phyloP scores from a whole-genome alignment of 30 jellyfish, hydroid and myxozoan genomes.

The Cassiopea xamachana region DNA sequence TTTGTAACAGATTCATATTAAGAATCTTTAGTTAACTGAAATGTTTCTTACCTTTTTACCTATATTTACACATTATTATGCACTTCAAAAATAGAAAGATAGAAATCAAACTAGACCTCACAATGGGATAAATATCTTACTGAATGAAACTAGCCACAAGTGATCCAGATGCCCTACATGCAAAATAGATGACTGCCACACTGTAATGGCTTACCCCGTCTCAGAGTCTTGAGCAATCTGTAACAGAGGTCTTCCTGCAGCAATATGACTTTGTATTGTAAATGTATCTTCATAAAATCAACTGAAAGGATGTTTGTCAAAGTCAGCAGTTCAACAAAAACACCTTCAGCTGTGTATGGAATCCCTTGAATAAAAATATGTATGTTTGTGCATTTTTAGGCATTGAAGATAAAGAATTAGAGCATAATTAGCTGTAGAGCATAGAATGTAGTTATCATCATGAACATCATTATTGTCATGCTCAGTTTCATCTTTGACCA shows the following conservation, averaged over 20 bases:
- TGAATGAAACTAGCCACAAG: no score
- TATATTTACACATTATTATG: no score
- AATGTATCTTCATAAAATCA: background rate
- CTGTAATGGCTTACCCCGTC: slow-evolving; percentile 1
- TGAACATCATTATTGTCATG: background rate
- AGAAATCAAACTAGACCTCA: no score
- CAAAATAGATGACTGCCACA: background rate
- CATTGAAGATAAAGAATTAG: no score
- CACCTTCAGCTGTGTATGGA: background rate
- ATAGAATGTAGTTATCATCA: background rate
- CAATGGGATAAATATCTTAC: no score
- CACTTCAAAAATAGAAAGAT: no score
- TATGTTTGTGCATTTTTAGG: background rate
- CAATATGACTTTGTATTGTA: background rate
- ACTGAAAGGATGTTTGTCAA: background rate
- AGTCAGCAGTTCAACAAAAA: background rate
- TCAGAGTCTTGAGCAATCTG: background rate
- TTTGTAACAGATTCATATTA: no score
- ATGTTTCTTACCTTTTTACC: no score
- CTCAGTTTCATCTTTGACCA: background rate
- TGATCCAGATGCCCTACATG: no score
- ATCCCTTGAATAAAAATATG: background rate
- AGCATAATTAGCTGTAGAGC: background rate
- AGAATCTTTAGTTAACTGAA: no score
- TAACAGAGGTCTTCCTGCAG: background rate